Base-by-base conservation (phyloP, 2,113 vertebrate genomes). In the Gallinago media region DNA sequence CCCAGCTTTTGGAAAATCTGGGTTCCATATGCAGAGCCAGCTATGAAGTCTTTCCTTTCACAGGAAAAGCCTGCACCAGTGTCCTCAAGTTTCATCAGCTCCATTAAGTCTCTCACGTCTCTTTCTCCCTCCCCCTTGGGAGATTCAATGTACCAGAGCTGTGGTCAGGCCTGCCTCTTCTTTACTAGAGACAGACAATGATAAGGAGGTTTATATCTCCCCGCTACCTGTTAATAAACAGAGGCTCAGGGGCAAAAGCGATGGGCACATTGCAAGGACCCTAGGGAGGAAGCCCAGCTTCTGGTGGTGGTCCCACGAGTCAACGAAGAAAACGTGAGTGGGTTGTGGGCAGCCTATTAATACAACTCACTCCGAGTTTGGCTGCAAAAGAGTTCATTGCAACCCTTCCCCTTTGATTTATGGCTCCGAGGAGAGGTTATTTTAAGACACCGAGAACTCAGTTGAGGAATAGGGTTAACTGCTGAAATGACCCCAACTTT, bases 1-100 rank as follows among this genome's bases (percentile, higher is more conserved):
- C 94, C 91, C 86, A 95, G 86, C 76, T 96, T 92, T 96, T 76
- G 66, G 72, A 55, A 96, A 97, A 96, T 94, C 96, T 96, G 96
- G 92, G 92, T 95, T 96, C 96, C 96, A 97, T 96, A 97, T 96
- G 96, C 95, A 97, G 88, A 94, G 47, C 44, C 76, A 93, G 92
- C 86, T 95, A 92, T 96, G 91, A 97, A 96, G 70, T 96, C 88
- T 92, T 96, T 97, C 94, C 95, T 97, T 89, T 89, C 80, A 96
- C 96, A 96, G 96, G 95, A 96, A 97, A 94, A 97, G 96, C 79
- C 95, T 94, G 92, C 94, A 84, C 81, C 61, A 52, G 66, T 94
- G 94, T 96, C 96, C 92, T 96, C 80, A 62, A 96, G 91, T 95
- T 96, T 96, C 91, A 89, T 92, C 91, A 87, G 58, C 67, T 93